A percentile compares a stretch with the other conserved stretches of the same genome.
Conservation (phyloP, 2,888 invertebrate species). For the Abrostola tripartita region DNA sequence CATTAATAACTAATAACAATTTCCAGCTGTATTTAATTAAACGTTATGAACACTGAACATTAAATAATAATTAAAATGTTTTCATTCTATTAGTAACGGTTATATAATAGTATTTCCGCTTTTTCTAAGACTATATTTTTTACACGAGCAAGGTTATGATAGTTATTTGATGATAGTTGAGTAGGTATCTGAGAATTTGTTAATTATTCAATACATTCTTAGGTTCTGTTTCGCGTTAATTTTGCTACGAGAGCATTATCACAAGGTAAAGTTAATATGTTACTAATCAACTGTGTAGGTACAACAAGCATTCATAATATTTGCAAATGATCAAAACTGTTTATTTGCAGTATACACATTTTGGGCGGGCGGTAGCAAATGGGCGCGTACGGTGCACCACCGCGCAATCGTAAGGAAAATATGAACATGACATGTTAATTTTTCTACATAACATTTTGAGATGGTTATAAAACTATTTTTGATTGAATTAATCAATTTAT, state of each 20-base stretch:
- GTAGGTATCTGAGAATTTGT: no score
- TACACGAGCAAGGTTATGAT: neutral
- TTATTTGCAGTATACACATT: slow-evolving; percentile 26
- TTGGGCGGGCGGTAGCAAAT: slow-evolving; percentile 41
- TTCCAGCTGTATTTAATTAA: slow-evolving; percentile 19
- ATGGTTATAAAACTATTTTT: neutral
- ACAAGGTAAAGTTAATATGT: no score
- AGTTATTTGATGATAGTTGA: no score
- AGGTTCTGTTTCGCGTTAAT: no score
- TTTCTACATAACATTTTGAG: neutral
- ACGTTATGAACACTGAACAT: slow-evolving; percentile 16
- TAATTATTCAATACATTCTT: no score
- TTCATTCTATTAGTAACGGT: neutral
- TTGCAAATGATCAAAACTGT: slow-evolving; percentile 59
- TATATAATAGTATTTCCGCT: neutral
- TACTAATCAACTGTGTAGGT: neutral
- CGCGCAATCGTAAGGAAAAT: slow-evolving; percentile 31
- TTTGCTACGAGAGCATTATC: no score
- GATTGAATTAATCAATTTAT: no score
- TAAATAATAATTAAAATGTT: slow-evolving; percentile 7
- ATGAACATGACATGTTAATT: slow-evolving; percentile 19
- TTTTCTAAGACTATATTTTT: neutral
- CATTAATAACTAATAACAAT: slow-evolving; percentile 3
- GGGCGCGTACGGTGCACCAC: slow-evolving; percentile 19
- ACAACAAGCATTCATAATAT: neutral